Evolutionary conservation across 1,140 invertebrate species (phyloP).

Genomic region (Rhagoletis zephyria): DNA sequence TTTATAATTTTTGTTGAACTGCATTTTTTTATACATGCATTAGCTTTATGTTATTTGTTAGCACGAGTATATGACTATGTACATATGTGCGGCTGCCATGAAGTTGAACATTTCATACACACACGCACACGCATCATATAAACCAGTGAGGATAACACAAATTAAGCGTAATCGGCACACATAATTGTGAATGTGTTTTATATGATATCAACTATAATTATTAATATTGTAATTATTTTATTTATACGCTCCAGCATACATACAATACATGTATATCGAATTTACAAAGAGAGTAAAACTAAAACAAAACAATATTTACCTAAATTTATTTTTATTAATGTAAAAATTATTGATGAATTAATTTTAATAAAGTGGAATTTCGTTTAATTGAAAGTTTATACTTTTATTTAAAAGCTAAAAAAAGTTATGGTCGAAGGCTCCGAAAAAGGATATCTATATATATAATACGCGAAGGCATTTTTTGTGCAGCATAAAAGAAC

Average conservation of each 20-base stretch:
- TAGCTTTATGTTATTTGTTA: neutral
- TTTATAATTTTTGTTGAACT: neutral
- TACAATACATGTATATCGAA: conserved; percentile 40
- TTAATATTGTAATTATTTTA: conserved; percentile 40
- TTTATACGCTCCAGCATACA: conserved; percentile 30
- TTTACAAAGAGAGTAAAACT: conserved; percentile 17
- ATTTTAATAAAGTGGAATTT: conserved; percentile 44
- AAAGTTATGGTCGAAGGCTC: no score
- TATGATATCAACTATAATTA: conserved; percentile 34
- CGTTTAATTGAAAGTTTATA: conserved; percentile 2
- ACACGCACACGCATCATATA: neutral
- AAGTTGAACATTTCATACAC: neutral
- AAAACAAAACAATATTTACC: conserved; percentile 35
- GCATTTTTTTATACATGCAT: neutral
- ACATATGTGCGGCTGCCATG: neutral
- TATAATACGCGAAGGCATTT: no score
- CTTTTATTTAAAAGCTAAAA: no score
- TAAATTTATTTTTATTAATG: conserved; percentile 42
- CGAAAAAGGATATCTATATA: no score
- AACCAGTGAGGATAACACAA: neutral
- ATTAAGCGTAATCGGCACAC: neutral
- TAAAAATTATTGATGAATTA: conserved; percentile 36
- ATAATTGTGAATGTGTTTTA: conserved; percentile 20
- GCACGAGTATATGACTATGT: neutral
- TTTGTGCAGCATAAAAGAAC: no score